phyloP scores from a whole-genome alignment of 2,797 vertebrate species.

The Microtus obscurus region DNA sequence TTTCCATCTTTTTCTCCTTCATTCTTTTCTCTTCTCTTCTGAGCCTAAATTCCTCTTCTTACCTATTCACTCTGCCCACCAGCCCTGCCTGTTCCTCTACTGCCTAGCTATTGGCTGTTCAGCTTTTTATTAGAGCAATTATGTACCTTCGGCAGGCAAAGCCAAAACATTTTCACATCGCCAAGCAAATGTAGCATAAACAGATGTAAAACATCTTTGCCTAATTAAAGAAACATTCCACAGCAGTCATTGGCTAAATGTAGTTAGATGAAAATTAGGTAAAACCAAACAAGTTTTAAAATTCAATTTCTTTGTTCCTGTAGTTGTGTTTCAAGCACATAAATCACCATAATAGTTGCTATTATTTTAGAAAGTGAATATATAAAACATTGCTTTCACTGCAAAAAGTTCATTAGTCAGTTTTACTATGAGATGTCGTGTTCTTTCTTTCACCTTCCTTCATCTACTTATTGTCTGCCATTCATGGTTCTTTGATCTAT shows the following conservation, averaged over 20 bases:
- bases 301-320: background rate
- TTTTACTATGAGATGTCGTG: background rate
- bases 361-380: background rate
- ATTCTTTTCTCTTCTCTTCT: background rate
- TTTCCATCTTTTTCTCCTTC: background rate
- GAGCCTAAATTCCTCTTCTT: background rate
- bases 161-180: background rate
- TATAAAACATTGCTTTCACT: background rate
- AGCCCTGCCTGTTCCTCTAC: background rate
- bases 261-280: constrained; percentile 37
- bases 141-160: background rate
- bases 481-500: background rate
- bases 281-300: constrained; percentile 38
- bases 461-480: background rate
- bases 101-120: background rate
- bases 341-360: background rate
- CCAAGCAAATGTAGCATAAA: background rate
- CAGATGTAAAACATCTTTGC: background rate
- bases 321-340: background rate
- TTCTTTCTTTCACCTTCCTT: background rate
- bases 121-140: background rate
- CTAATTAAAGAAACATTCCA: background rate
- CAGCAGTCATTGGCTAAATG: background rate
- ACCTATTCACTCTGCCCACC: background rate
- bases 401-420: background rate